These are phyloP conservation scores for Heteromurus nitidus DNA, from an alignment of 2,888 invertebrate genomes.

Conservation along the genomic window DNA sequence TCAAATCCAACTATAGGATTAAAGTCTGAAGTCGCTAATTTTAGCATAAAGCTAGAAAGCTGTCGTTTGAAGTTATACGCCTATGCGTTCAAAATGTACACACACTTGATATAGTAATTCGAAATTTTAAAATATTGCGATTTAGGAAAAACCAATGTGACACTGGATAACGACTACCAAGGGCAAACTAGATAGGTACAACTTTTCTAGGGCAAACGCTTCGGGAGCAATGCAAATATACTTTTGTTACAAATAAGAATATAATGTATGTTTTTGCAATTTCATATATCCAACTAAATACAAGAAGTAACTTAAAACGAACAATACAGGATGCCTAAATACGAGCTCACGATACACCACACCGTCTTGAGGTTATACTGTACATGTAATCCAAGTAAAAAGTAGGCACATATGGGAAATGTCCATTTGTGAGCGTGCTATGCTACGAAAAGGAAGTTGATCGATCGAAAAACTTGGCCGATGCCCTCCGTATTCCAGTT, in stretches of 20 bases:
- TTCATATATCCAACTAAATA: no score
- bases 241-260: neutral
- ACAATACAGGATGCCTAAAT: no score
- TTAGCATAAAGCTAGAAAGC: neutral
- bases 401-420: neutral
- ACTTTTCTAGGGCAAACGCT: neutral
- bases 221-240: neutral
- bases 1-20: neutral
- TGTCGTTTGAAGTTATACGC: neutral
- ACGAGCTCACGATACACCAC: neutral
- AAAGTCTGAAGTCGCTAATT: neutral
- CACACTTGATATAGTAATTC: neutral
- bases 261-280: neutral
- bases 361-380: neutral
- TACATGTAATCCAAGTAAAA: neutral
- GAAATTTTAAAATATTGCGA: neutral
- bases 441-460: slow-evolving; percentile 52
- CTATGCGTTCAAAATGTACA: neutral
- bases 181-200: slow-evolving; percentile 1
- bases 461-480: slow-evolving; percentile 60
- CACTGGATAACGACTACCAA: slow-evolving; percentile 13
- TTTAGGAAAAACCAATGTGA: slow-evolving; percentile 4
- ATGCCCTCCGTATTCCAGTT: slow-evolving; percentile 54
- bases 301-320: no score
- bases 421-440: slow-evolving; percentile 44